Conservation (phyloP, 2,113 vertebrate genomes). For the Strix uralensis region DNA sequence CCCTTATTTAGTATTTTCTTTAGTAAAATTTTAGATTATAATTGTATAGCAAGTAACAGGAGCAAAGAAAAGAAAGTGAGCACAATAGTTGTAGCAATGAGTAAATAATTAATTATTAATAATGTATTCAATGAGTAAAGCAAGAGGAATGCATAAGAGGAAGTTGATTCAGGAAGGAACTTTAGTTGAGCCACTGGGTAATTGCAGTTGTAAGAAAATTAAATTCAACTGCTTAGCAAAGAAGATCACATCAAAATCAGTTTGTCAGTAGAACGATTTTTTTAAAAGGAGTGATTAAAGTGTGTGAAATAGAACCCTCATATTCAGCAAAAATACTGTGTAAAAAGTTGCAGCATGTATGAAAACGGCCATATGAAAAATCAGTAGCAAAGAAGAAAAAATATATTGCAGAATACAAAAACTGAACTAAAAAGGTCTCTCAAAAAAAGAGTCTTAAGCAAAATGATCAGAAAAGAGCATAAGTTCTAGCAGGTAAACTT, state of each 20-base stretch:
- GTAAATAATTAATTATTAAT: neutral
- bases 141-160: neutral
- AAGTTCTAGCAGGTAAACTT: neutral
- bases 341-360: neutral
- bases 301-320: neutral
- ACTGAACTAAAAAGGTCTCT: neutral
- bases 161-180: neutral
- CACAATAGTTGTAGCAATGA: neutral
- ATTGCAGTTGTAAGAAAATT: neutral
- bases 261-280: neutral
- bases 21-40: neutral
- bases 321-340: neutral
- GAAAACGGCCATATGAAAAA: neutral
- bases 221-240: neutral
- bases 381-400: neutral
- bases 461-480: neutral
- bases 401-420: neutral
- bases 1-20: neutral
- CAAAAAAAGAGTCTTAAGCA: neutral
- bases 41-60: neutral
- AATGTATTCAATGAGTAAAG: neutral
- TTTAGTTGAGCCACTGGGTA: neutral
- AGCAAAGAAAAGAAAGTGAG: neutral
- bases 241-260: neutral
- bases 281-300: neutral